These are phyloP conservation scores for Halcyon malimbica DNA, from an alignment of 2,113 vertebrate species.

Conservation along the genomic window DNA sequence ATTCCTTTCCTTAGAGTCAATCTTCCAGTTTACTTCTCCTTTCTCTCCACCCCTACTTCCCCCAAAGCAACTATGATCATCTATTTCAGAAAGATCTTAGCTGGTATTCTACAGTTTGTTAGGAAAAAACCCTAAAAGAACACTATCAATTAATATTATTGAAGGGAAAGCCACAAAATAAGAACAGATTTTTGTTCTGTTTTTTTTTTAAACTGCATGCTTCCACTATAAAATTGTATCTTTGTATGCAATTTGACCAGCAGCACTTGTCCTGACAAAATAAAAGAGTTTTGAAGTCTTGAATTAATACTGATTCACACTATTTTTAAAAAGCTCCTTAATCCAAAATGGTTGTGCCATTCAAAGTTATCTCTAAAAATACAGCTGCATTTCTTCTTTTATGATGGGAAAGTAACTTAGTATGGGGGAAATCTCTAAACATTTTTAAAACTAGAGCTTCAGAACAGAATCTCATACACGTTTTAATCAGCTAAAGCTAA, in stretches of 20 bases:
- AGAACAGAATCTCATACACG: not conserved
- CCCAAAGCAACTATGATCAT: not conserved
- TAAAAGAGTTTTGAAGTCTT: not conserved
- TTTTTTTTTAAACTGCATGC: not conserved
- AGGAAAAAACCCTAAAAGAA: not conserved
- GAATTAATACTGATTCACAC: not conserved
- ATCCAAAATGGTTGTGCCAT: not conserved
- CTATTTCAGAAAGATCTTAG: not conserved
- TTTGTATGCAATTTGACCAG: not conserved
- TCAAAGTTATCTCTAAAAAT: not conserved
- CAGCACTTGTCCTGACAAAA: not conserved
- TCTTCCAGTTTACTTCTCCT: not conserved
- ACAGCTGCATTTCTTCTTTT: not conserved
- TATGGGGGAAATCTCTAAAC: not conserved
- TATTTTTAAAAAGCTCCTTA: conserved; percentile 1
- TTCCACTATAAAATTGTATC: not conserved
- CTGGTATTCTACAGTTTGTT: not conserved
- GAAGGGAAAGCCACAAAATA: not conserved
- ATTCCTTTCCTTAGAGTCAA: not conserved
- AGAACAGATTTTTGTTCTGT: not conserved
- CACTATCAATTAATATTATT: not conserved
- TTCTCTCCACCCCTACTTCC: not conserved
- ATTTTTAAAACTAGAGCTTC: not conserved
- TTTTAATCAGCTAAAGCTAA: not conserved
- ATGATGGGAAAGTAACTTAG: not conserved